Conservation (phyloP, 2,113 vertebrate genomes). For the Scolopax mira region DNA sequence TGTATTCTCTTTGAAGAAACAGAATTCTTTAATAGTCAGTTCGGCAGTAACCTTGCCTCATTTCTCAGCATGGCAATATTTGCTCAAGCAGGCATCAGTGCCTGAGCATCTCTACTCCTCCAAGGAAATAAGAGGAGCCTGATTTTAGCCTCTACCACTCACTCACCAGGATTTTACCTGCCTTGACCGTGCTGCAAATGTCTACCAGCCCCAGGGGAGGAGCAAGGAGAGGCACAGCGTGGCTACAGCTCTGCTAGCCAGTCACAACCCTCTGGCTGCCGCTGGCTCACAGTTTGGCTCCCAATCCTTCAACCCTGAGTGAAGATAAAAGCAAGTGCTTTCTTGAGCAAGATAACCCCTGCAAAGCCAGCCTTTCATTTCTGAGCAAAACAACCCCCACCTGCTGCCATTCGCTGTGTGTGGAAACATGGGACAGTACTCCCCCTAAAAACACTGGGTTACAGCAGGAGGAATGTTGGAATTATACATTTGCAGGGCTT, state of each 20-base stretch:
- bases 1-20: neutral
- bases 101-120: neutral
- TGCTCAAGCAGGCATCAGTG: neutral
- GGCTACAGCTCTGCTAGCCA: neutral
- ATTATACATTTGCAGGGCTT: neutral
- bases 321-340: neutral
- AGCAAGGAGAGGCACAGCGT: neutral
- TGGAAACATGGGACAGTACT: neutral
- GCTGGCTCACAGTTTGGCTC: neutral
- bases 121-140: neutral
- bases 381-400: neutral
- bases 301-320: neutral
- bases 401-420: neutral
- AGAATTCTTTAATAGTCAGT: neutral
- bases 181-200: neutral
- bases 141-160: neutral
- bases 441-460: neutral
- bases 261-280: neutral
- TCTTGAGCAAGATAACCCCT: neutral
- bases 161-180: neutral
- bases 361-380: neutral
- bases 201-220: neutral
- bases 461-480: neutral
- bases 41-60: neutral
- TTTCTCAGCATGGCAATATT: neutral